A percentile compares a stretch with the other conserved stretches of the same genome.
These are phyloP conservation scores for Donacobius atricapilla DNA, from an alignment of 2,113 vertebrate genomes.

Conservation along the genomic window DNA sequence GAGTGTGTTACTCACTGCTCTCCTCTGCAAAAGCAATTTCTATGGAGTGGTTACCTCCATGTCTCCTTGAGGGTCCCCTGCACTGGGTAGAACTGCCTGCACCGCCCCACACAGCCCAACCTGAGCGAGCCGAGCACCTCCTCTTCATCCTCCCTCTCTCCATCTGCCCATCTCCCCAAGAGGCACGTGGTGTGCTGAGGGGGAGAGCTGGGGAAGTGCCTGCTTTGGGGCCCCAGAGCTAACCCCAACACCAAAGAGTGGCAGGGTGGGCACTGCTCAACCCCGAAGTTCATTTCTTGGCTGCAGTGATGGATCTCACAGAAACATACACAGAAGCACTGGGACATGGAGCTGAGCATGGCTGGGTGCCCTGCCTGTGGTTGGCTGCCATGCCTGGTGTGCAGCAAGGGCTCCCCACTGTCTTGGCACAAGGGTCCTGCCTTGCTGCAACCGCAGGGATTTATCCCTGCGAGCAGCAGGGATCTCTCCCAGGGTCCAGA, in stretches of 20 bases:
- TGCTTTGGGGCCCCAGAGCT: not conserved
- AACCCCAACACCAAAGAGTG: rapidly evolving
- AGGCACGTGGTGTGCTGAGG: not conserved
- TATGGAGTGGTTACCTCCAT: rapidly evolving
- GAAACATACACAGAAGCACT: rapidly evolving
- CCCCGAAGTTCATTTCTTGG: rapidly evolving
- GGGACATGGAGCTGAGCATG: rapidly evolving
- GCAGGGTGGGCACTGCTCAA: not conserved
- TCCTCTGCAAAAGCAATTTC: not conserved
- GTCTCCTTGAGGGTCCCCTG: not conserved
- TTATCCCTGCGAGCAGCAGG: not conserved
- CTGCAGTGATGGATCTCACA: not conserved
- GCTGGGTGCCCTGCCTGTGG: not conserved
- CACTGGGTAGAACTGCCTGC: not conserved
- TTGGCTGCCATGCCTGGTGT: not conserved
- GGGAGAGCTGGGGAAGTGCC: not conserved
- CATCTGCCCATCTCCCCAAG: conserved; percentile 59
- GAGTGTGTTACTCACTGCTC: rapidly evolving
- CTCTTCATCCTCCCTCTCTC: conserved; percentile 69
- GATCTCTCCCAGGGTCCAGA: not conserved
- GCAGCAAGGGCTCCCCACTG: not conserved
- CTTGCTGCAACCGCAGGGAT: not conserved
- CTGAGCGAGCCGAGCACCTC: conserved; percentile 30
- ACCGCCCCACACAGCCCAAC: not conserved
- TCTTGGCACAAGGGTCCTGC: not conserved